These are phyloP conservation scores for Embidobia sp. DNA, from an alignment of 2,888 invertebrate species.

Conservation along the genomic window DNA sequence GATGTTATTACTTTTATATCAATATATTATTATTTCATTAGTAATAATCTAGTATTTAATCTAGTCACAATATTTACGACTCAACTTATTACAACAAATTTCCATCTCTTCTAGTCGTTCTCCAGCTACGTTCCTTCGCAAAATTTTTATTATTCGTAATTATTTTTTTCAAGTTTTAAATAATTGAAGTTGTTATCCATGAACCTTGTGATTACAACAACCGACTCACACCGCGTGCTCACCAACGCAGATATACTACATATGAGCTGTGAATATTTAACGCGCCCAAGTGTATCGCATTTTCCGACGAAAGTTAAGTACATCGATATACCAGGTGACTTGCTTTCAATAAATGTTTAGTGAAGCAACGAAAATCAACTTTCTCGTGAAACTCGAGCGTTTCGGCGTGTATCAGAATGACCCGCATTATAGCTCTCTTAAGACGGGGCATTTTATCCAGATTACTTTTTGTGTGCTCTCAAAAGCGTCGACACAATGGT, in stretches of 20 bases:
- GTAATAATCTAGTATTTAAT: too few relatives aligned
- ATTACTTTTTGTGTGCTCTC: slow-evolving; percentile 24
- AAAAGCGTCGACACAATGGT: slow-evolving; percentile 22
- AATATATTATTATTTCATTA: too few relatives aligned
- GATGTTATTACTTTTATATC: too few relatives aligned
- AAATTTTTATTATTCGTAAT: too few relatives aligned
- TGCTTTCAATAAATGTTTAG: slow-evolving; percentile 56
- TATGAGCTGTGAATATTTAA: slow-evolving; percentile 76
- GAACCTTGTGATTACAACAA: slow-evolving; percentile 31
- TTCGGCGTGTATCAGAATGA: slow-evolving; percentile 22
- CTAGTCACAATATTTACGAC: too few relatives aligned
- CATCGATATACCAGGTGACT: slow-evolving; percentile 20
- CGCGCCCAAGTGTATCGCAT: slow-evolving; percentile 35
- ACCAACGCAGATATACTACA: slow-evolving; percentile 72
- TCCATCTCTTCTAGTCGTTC: too few relatives aligned
- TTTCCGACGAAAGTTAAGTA: slow-evolving; percentile 34
- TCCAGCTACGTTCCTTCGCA: too few relatives aligned
- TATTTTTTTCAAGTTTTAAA: too few relatives aligned
- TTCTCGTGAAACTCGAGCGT: slow-evolving; percentile 20
- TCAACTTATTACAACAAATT: too few relatives aligned
- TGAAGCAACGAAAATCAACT: slow-evolving; percentile 48
- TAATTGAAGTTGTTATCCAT: too few relatives aligned
- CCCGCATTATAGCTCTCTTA: slow-evolving; percentile 8
- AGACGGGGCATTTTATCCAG: slow-evolving; percentile 31
- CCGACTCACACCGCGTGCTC: slow-evolving; percentile 1